Conservation (phyloP, 2,113 vertebrate genomes). For the Rhinoderma darwinii region DNA sequence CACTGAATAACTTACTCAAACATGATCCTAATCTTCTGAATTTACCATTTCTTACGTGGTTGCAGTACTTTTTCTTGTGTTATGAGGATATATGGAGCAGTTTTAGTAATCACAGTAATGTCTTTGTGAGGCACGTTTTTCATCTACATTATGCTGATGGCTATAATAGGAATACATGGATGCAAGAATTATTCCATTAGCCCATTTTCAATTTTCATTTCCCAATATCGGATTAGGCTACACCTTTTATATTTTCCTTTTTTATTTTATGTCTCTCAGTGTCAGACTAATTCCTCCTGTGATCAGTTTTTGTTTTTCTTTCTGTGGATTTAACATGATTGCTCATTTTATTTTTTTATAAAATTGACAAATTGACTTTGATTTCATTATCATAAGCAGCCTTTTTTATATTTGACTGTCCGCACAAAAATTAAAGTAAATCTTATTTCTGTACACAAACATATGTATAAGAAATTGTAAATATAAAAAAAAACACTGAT, state of each 20-base stretch:
- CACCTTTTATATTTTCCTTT: slow-evolving; percentile 5
- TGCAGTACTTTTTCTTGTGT: neutral
- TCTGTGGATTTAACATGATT: slow-evolving; percentile 23
- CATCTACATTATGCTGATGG: slow-evolving; percentile 27
- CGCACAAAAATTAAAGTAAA: neutral
- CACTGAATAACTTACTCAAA: neutral
- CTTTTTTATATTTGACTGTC: neutral
- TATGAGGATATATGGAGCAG: neutral
- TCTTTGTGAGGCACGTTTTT: slow-evolving; percentile 31
- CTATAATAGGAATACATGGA: slow-evolving; percentile 30
- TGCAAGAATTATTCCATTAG: slow-evolving; percentile 36
- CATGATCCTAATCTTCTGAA: neutral
- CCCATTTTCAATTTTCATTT: slow-evolving; percentile 15
- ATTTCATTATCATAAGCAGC: slow-evolving; percentile 28
- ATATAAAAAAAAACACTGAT: neutral
- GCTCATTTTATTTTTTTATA: neutral
- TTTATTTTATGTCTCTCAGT: neutral
- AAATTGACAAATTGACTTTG: slow-evolving; percentile 17
- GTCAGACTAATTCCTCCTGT: slow-evolving; percentile 27
- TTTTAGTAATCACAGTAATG: slow-evolving; percentile 21
- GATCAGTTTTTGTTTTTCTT: neutral
- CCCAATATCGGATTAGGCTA: slow-evolving; percentile 18
- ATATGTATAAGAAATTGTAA: neutral
- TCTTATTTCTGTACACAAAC: slow-evolving; percentile 19
- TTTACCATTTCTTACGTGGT: neutral